A percentile compares a stretch with the other conserved stretches of the same genome.
Evolutionary conservation across 2,797 vertebrate genomes (phyloP).

Genomic region (Arvicola amphibius): DNA sequence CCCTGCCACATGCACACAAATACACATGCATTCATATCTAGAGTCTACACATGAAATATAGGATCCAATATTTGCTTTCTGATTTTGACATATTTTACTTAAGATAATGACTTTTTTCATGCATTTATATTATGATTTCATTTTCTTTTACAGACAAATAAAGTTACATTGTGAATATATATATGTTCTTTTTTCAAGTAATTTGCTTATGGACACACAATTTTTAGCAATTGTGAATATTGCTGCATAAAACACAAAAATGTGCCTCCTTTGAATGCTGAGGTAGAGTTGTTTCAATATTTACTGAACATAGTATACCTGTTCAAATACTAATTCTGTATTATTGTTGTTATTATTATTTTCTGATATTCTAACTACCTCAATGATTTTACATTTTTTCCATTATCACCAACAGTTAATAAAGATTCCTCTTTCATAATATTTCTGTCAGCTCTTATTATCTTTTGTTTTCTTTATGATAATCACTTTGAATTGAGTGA

Average conservation of each 20-base stretch:
- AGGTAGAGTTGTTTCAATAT: background rate
- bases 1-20: background rate
- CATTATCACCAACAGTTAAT: background rate
- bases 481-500: background rate
- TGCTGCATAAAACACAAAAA: background rate
- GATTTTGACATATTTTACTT: background rate
- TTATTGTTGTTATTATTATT: background rate
- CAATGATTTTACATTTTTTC: background rate
- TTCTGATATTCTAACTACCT: background rate
- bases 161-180: too few relatives aligned
- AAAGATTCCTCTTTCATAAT: background rate
- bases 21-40: too few relatives aligned
- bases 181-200: background rate
- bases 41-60: background rate
- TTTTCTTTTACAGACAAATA: background rate
- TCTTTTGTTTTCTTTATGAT: background rate
- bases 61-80: background rate
- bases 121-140: background rate
- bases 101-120: background rate
- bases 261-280: background rate
- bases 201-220: background rate
- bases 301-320: background rate
- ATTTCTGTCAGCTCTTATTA: background rate
- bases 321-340: background rate
- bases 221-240: background rate